Percentiles rank a stretch among this genome's conserved stretches.
These are phyloP conservation scores for Ctena decussata DNA, from an alignment of 2,888 invertebrate species.

Conservation along the genomic window DNA sequence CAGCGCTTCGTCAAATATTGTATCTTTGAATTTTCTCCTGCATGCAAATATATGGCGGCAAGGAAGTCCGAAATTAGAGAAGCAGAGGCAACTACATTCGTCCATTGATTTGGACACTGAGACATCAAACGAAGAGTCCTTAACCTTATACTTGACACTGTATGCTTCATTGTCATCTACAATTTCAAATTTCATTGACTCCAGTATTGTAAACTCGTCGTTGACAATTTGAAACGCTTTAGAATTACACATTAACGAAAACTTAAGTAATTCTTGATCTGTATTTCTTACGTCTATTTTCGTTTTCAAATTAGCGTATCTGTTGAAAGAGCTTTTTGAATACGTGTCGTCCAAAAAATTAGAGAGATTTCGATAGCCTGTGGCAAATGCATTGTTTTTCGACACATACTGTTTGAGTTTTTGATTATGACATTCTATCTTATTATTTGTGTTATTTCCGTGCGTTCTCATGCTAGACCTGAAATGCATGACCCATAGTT, in stretches of 20 bases:
- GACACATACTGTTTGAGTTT: slow-evolving; percentile 8
- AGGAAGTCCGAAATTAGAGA: slow-evolving; percentile 6
- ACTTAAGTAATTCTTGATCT: slow-evolving; percentile 1
- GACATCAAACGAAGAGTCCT: neutral
- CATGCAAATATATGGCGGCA: slow-evolving; percentile 14
- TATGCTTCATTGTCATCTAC: neutral
- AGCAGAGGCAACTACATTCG: neutral
- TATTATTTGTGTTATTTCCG: slow-evolving; percentile 9
- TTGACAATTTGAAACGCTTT: slow-evolving; percentile 4
- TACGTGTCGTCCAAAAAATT: slow-evolving; percentile 1
- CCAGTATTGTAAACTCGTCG: neutral
- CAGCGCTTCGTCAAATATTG: neutral
- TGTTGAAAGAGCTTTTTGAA: neutral
- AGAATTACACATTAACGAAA: neutral
- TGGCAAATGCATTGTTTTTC: neutral
- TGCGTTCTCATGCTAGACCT: neutral
- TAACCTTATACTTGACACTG: neutral
- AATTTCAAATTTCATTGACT: neutral
- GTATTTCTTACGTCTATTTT: slow-evolving; percentile 5
- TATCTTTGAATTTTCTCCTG: neutral
- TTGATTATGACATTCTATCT: slow-evolving; percentile 8
- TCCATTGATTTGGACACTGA: neutral
- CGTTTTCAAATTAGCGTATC: neutral
- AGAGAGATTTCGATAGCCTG: neutral
- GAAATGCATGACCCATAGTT: slow-evolving; percentile 12